These are phyloP conservation scores for Sylvicapra grimmia DNA, from an alignment of 2,113 vertebrate genomes.

Conservation along the genomic window DNA sequence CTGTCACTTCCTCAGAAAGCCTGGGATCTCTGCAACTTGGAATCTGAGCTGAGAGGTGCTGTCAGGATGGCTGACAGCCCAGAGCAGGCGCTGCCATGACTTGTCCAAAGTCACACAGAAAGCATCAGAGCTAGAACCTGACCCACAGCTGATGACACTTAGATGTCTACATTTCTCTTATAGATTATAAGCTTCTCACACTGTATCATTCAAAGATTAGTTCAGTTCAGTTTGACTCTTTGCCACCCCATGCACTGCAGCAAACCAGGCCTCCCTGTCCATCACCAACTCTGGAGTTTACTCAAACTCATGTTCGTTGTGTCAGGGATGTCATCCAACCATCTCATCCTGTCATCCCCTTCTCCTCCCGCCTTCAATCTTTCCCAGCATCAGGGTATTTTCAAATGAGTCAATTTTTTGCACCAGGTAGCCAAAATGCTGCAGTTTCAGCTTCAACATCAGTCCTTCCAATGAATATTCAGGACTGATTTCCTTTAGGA, in stretches of 20 bases:
- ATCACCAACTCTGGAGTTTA: not conserved
- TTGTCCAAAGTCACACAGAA: not conserved
- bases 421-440: not conserved
- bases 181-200: not conserved
- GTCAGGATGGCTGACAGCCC: no score
- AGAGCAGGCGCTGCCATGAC: fast-evolving
- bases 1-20: fast-evolving
- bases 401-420: not conserved
- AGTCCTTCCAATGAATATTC: not conserved
- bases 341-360: not conserved
- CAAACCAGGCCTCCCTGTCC: not conserved
- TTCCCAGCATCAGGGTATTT: not conserved
- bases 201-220: not conserved
- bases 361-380: not conserved
- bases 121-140: not conserved
- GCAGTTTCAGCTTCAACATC: not conserved
- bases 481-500: not conserved
- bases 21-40: fast-evolving
- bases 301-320: not conserved
- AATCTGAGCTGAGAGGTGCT: fast-evolving
- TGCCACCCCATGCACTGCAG: not conserved
- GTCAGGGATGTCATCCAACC: not conserved
- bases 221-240: not conserved
- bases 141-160: no score
- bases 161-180: not conserved